Evolutionary conservation across 2,113 vertebrate genomes (phyloP).

Genomic region (Chinchilla lanigera): DNA sequence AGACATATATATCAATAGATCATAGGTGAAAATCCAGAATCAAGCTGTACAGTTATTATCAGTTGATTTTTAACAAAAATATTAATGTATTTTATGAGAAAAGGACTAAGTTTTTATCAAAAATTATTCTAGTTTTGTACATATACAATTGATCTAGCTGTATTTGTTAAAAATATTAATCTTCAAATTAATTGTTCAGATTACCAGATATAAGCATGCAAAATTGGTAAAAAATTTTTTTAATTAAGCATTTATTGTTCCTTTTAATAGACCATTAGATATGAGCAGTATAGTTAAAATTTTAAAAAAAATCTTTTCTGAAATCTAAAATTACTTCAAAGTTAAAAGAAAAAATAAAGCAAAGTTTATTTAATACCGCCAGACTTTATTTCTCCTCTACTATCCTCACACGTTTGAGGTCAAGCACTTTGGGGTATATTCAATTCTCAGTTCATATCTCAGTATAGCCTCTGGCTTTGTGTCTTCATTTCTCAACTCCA

Average conservation of each 20-base stretch:
- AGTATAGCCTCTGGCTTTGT: not conserved
- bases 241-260: too few species aligned
- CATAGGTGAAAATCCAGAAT: not conserved
- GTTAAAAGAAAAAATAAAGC: not conserved
- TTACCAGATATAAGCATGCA: too few species aligned
- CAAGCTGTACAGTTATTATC: not conserved
- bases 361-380: not conserved
- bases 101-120: not conserved
- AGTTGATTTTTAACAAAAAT: not conserved
- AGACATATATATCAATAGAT: not conserved
- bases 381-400: not conserved
- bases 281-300: too few species aligned
- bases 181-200: not conserved
- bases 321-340: not conserved
- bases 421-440: not conserved
- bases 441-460: not conserved
- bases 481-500: not conserved
- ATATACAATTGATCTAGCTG: not conserved
- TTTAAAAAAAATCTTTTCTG: not conserved
- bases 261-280: too few species aligned
- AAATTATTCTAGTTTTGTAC: not conserved
- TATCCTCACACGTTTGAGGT: not conserved
- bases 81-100: not conserved
- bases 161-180: not conserved
- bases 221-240: too few species aligned